These are phyloP conservation scores for Sibirionetta formosa DNA, from an alignment of 2,797 vertebrate species.

Conservation along the genomic window DNA sequence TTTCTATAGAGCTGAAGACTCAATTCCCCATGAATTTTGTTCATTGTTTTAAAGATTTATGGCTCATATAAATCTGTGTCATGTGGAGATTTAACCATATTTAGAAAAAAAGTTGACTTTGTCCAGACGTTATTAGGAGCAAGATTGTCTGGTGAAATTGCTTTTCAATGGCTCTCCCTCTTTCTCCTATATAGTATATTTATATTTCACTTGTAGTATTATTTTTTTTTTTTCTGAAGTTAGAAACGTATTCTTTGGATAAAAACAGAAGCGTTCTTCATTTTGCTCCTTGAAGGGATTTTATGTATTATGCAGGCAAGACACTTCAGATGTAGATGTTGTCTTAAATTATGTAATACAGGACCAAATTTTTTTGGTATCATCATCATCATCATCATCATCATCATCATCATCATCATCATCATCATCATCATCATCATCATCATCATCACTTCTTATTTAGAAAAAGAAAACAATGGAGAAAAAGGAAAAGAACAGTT, in stretches of 20 bases:
- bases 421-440: not conserved
- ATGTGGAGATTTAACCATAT: not conserved
- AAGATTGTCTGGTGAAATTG: not conserved
- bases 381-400: not conserved
- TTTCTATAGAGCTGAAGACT: not conserved
- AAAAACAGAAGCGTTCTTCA: not conserved
- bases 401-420: not conserved
- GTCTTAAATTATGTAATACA: not conserved
- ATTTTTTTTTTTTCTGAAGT: not conserved
- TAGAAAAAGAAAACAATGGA: not conserved
- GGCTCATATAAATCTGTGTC: not conserved
- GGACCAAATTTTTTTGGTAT: not conserved
- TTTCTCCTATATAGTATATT: not conserved
- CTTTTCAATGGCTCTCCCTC: not conserved
- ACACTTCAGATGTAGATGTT: not conserved
- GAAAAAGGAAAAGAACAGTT: constrained; percentile 25
- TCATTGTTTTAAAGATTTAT: constrained; percentile 4
- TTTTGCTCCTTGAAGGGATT: not conserved
- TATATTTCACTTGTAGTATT: not conserved
- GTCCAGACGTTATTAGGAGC: not conserved
- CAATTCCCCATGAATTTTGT: not conserved
- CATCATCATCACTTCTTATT: not conserved
- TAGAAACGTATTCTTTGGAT: not conserved
- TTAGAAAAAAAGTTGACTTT: not conserved
- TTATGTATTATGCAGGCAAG: not conserved